Base-by-base conservation (phyloP, 2,113 vertebrate genomes). In the Pao palembangensis region DNA sequence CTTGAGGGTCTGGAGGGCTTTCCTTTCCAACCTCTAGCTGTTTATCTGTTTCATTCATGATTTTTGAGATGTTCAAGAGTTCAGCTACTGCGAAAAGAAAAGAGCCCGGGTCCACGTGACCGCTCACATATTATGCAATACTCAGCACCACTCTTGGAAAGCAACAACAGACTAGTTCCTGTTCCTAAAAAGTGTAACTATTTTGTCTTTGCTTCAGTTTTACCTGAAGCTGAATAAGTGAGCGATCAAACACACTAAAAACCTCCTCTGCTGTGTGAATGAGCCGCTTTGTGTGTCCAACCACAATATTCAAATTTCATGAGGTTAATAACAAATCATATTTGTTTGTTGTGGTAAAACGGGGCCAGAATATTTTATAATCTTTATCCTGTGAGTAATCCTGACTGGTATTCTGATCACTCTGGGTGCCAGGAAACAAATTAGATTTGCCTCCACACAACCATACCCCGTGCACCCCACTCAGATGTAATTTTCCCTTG, bases 401-500 rank as follows among this genome's bases (percentile, higher is more conserved):
- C 81, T 69, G 65, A 70, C 65, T 87, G 83, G 80, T 85, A 83
- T 85, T 87, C 73, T 76, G 67, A 82, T 81, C 72, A 81, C 46
- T 79, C 71, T 81, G 75, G 69, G 68, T 61, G 58, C 64, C 19
- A 53, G 58, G 51, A 44, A 47, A 55, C 54, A 51, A 58, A 52
- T 13, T 20, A 47, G 5, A 19, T 48, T 62, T 48, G 43, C 18
- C 8, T 38, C 10, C 11, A 12, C 34, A 38, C 8, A 38, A 38
- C 8, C 34, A 10, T 38, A 11, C 34, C 11, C 1, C 8, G 11
- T 38, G 11, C 34, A 38, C 28, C 28, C 28, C 28, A 7, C 34
- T 8, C 34, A 38, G 34, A 11, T 38, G 10, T 38, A 10, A 38
- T 38, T 38, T 38, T 12, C 34, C 8, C 8, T 38, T 12, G 34